Conservation (phyloP, 1,140 invertebrate genomes). For the Drosophila sp. region DNA sequence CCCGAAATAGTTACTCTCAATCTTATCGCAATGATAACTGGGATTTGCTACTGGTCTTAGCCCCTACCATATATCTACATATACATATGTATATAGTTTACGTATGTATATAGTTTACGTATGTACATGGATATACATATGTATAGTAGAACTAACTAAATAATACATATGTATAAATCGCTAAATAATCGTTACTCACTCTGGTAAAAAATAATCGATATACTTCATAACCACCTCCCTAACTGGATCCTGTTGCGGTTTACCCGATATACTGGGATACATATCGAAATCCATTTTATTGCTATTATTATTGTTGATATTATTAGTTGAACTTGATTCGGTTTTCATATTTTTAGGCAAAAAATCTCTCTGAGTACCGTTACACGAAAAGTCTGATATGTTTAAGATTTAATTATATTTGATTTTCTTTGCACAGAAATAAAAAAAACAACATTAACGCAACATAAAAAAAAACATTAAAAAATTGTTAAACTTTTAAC, state of each 20-base stretch:
- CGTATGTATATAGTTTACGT: neutral
- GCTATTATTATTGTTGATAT: conserved; percentile 40
- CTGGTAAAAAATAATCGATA: conserved; percentile 87
- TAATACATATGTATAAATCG: neutral
- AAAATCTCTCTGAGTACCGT: conserved; percentile 30
- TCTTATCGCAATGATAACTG: neutral
- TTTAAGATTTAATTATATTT: conserved; percentile 1
- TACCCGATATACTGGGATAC: conserved; percentile 86
- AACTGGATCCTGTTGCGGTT: conserved; percentile 86
- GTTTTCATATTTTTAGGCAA: conserved; percentile 65
- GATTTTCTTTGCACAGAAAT: conserved; percentile 5
- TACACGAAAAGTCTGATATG: conserved; percentile 16
- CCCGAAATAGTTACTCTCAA: neutral
- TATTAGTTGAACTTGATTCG: conserved; percentile 59
- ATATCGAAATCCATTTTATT: conserved; percentile 84
- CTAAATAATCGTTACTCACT: conserved; percentile 84
- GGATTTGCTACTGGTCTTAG: neutral
- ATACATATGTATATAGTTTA: neutral
- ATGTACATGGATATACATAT: too few species aligned
- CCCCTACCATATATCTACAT: neutral
- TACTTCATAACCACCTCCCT: conserved; percentile 87
- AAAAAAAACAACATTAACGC: neutral
- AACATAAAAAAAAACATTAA: conserved; percentile 10
- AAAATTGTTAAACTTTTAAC: conserved; percentile 26
- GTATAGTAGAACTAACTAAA: too few species aligned